Evolutionary conservation across 2,113 vertebrate genomes (phyloP).

Genomic region (Proterorhinus semilunaris): DNA sequence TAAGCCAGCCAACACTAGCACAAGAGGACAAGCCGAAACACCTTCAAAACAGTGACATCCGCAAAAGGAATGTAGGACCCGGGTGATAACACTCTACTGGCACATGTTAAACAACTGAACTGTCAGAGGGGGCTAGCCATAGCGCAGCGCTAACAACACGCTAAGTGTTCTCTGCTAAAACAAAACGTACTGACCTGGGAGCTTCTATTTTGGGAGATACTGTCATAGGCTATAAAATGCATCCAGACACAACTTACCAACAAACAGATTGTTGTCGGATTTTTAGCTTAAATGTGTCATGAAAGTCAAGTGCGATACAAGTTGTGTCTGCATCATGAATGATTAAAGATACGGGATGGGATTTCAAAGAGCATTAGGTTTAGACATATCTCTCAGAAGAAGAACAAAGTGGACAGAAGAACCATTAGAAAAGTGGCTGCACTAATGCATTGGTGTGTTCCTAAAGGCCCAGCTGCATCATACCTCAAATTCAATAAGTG

Average conservation of each 20-base stretch:
- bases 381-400: neutral
- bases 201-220: conserved; percentile 34
- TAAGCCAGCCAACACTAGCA: conserved; percentile 45
- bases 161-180: conserved; percentile 17
- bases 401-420: neutral
- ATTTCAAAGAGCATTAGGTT: neutral
- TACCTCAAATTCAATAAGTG: neutral
- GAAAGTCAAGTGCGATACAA: neutral
- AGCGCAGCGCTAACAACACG: conserved; percentile 6
- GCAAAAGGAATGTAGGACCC: conserved; percentile 65
- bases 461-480: neutral
- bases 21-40: conserved; percentile 57
- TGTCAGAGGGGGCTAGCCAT: conserved; percentile 39
- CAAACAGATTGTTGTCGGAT: conserved; percentile 8
- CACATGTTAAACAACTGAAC: conserved; percentile 59
- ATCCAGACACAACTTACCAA: conserved; percentile 9
- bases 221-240: conserved; percentile 29
- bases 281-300: neutral
- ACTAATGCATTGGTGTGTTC: neutral
- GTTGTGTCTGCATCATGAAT: neutral
- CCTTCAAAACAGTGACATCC: conserved; percentile 59
- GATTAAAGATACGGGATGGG: neutral
- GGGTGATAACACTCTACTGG: conserved; percentile 58
- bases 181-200: conserved; percentile 15
- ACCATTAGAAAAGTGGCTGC: neutral